phyloP scores from a whole-genome alignment of 1,140 invertebrate genomes.

The Philaenus spumarius region DNA sequence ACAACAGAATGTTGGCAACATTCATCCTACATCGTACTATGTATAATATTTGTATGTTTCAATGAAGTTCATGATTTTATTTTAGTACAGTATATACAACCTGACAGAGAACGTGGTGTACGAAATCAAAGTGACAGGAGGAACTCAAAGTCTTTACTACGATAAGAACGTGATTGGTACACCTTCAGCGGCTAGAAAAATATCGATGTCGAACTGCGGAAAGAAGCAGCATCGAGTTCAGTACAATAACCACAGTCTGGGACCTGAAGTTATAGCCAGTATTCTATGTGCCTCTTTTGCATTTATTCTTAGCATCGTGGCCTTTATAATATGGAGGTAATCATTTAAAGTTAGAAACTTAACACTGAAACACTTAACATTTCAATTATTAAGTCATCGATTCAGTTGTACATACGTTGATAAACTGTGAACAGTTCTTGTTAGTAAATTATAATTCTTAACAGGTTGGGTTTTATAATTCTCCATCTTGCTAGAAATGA shows the following conservation, averaged over 20 bases:
- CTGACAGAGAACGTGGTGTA: conserved; percentile 66
- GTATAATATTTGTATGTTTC: neutral
- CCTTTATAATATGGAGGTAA: conserved; percentile 72
- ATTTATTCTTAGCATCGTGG: conserved; percentile 59
- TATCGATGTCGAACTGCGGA: conserved; percentile 33
- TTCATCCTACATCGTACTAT: neutral
- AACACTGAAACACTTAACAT: too few species aligned
- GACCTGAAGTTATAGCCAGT: conserved; percentile 50
- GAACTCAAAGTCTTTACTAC: conserved; percentile 59
- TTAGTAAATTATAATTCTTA: too few species aligned
- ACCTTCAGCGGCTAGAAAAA: conserved; percentile 53
- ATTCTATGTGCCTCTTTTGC: conserved; percentile 66
- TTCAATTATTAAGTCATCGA: too few species aligned
- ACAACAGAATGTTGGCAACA: neutral
- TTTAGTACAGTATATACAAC: conserved; percentile 40
- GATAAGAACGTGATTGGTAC: conserved; percentile 56
- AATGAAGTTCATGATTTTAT: neutral
- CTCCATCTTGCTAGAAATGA: too few species aligned
- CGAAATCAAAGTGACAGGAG: conserved; percentile 64
- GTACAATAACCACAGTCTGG: neutral
- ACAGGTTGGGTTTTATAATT: too few species aligned
- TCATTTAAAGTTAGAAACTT: too few species aligned
- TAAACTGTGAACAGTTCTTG: too few species aligned
- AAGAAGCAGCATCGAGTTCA: neutral
- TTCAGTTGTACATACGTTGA: too few species aligned